phyloP scores from a whole-genome alignment of 2,888 invertebrate species.

The Megamerina dolium region DNA sequence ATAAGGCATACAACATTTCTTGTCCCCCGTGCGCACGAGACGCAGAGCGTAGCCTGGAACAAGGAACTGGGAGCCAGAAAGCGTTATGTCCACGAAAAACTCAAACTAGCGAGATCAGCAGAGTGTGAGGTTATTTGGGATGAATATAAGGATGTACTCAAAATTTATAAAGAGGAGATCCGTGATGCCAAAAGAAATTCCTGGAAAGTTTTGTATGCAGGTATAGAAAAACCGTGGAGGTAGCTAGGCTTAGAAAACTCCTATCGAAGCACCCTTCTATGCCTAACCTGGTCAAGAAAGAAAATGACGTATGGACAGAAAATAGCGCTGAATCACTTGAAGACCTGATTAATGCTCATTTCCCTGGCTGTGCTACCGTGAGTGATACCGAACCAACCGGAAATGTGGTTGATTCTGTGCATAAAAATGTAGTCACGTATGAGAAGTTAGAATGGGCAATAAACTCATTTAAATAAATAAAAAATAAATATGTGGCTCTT shows the following conservation, averaged over 20 bases:
- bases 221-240: background rate
- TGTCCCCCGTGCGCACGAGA: background rate
- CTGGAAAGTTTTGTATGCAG: background rate
- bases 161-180: background rate
- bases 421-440: background rate
- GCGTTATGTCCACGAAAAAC: background rate
- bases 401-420: background rate
- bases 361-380: background rate
- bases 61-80: background rate
- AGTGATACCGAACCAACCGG: background rate
- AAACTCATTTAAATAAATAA: no score
- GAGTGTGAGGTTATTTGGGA: background rate
- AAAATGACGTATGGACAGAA: background rate
- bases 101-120: background rate
- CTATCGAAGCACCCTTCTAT: constrained; percentile 1
- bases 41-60: background rate
- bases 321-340: background rate
- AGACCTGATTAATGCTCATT: background rate
- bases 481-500: no score
- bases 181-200: background rate
- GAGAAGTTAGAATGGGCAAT: background rate
- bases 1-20: no score
- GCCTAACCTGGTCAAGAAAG: background rate
- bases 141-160: background rate
- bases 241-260: constrained; percentile 1